Evolutionary conservation across 2,888 invertebrate species (phyloP).

Genomic region (Orchesellides sinensis): DNA sequence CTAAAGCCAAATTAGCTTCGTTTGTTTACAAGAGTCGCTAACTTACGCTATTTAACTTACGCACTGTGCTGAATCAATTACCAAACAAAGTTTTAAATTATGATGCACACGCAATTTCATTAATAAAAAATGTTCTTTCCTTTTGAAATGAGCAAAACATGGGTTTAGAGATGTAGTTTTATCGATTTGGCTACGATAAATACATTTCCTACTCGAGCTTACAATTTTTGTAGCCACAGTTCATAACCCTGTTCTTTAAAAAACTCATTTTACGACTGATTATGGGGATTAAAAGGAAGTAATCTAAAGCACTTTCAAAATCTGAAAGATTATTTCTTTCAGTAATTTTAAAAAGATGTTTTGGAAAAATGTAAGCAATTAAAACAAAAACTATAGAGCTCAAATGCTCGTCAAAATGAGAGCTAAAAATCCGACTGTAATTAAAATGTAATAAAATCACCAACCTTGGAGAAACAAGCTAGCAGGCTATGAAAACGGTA

Average conservation of each 20-base stretch:
- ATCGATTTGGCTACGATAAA: too few species aligned
- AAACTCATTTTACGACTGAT: constrained; percentile 31
- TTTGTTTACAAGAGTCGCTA: too few species aligned
- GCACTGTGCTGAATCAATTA: too few species aligned
- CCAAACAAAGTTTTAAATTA: too few species aligned
- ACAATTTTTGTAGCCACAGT: background rate
- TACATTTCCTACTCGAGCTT: background rate
- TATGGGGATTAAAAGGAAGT: constrained; percentile 2
- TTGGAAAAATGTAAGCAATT: background rate
- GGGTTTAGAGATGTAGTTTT: too few species aligned
- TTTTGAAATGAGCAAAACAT: too few species aligned
- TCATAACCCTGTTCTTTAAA: constrained; percentile 3
- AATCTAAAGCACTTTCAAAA: background rate
- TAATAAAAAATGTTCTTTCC: too few species aligned
- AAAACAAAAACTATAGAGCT: background rate
- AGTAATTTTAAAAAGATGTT: background rate
- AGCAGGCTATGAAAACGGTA: constrained; percentile 1
- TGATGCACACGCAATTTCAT: too few species aligned
- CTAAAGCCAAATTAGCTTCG: too few species aligned
- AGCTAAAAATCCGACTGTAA: constrained; percentile 21
- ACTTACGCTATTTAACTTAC: too few species aligned
- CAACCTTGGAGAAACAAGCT: background rate
- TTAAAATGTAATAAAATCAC: constrained; percentile 14
- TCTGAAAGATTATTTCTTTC: background rate
- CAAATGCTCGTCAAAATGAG: constrained; percentile 21